These are phyloP conservation scores for Bombycilla garrulus DNA, from an alignment of 2,113 vertebrate species.

Conservation along the genomic window DNA sequence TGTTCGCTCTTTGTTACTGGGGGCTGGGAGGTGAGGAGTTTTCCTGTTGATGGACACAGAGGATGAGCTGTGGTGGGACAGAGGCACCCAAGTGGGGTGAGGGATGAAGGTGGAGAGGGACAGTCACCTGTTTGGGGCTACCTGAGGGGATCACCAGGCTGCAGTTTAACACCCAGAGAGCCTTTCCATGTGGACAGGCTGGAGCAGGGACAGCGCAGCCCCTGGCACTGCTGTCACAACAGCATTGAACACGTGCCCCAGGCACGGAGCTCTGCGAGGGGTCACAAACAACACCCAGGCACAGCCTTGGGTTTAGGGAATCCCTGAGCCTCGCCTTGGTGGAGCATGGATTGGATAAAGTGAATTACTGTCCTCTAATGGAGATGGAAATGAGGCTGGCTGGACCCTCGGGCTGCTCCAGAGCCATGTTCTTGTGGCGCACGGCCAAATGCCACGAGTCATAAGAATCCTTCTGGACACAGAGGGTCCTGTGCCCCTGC, in stretches of 20 bases:
- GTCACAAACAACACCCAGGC: fast-evolving
- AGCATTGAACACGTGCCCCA: fast-evolving
- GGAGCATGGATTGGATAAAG: neutral
- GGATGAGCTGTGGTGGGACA: neutral
- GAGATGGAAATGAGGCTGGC: neutral
- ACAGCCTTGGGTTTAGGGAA: neutral
- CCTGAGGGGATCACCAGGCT: neutral
- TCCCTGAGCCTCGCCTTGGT: neutral
- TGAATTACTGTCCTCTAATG: neutral
- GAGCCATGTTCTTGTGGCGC: neutral
- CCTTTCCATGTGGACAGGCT: neutral
- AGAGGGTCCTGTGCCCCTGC: neutral
- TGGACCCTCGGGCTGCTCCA: neutral
- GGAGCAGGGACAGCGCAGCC: neutral
- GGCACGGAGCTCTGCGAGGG: fast-evolving
- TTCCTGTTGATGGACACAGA: fast-evolving
- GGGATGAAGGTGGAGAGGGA: neutral
- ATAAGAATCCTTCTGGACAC: neutral
- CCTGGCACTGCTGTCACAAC: neutral
- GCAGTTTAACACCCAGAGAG: neutral
- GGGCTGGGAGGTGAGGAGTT: fast-evolving
- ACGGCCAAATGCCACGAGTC: neutral
- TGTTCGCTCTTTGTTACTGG: fast-evolving
- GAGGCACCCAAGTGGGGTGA: neutral
- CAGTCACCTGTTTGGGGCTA: fast-evolving